Evolutionary conservation across 2,888 invertebrate species (phyloP).

Genomic region (Dinocampus coccinellae): DNA sequence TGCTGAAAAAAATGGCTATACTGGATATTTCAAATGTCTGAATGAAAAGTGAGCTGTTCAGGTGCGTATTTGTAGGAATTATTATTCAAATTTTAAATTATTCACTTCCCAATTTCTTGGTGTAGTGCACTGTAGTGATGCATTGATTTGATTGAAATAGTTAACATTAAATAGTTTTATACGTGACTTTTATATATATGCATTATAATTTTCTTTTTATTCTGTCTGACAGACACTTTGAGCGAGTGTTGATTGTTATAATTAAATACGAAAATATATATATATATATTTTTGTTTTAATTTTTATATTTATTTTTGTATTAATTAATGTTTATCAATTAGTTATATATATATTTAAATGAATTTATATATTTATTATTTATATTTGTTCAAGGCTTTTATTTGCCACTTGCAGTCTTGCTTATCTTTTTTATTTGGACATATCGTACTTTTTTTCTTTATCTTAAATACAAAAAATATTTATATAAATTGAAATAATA

Average conservation of each 20-base stretch:
- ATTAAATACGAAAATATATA: too few relatives aligned
- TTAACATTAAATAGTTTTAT: neutral
- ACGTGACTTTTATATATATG: neutral
- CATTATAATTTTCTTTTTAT: neutral
- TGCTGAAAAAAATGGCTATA: slow-evolving; percentile 41
- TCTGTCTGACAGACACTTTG: neutral
- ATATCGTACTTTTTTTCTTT: slow-evolving; percentile 15
- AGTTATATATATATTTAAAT: neutral
- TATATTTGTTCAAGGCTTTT: neutral
- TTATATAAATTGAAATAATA: neutral
- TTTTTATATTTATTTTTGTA: neutral
- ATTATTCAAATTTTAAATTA: slow-evolving; percentile 42
- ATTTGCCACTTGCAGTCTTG: neutral
- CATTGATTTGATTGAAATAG: neutral
- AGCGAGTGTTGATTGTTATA: neutral
- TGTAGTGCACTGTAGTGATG: slow-evolving; percentile 26
- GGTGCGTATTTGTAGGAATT: slow-evolving; percentile 55
- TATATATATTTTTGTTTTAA: neutral
- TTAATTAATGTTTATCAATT: neutral
- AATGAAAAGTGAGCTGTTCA: slow-evolving; percentile 30
- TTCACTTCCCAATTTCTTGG: slow-evolving; percentile 24
- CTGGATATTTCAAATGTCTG: slow-evolving; percentile 36
- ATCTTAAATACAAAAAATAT: neutral
- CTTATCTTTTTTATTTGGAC: slow-evolving; percentile 5
- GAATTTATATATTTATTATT: neutral